Evolutionary conservation across 2,113 vertebrate species (phyloP), one percentile per base, ranked within the genome.

Genomic region (Sinosuthora webbiana): DNA sequence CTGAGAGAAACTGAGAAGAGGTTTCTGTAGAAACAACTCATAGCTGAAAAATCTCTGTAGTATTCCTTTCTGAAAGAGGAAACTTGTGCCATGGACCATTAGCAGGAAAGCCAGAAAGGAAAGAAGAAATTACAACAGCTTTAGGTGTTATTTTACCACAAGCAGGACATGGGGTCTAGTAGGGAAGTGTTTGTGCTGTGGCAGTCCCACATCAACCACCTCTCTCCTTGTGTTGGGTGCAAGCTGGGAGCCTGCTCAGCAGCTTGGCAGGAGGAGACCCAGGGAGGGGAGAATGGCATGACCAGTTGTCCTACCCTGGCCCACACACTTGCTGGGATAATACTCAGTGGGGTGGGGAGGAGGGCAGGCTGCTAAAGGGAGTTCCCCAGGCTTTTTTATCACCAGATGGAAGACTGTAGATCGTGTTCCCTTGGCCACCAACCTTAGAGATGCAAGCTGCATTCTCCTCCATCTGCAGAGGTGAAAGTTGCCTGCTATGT

Each of bases 361-460:
- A 60, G 49, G 21, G 15, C 71, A 53, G n/a, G 47, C 64, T 81
- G 45, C 50, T 59, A 28, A 21, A 62, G 18, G 18, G 37, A 73
- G 20, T 13, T 35, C 15, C 23, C 9, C 31, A 17, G 21, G 18
- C 25, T 56, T 57, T 39, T 50, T 85, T 8, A 13, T 60, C 39
- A 35, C 12, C 17, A 50, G 35, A 2, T 2, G 5, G 31, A 67
- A 90, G 31, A 67, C 35, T 0, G 4, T 52, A 7, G 6, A 7
- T 14, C 0, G 0, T 1, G 2, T 57, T 77, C 56, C 41, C 39
- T 52, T 16, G 18, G 15, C n/a, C 41, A 37, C n/a, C 22, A 9
- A 25, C 49, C 69, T 52, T 13, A 12, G 19, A 67, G 44, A 41
- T n/a, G 12, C 15, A 59, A 78, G 23, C 20, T 33, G 20, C 3